Evolutionary conservation across 2,888 invertebrate genomes (phyloP), one percentile per base, ranked within the genome.

Genomic region (Periphyllus acericola): DNA sequence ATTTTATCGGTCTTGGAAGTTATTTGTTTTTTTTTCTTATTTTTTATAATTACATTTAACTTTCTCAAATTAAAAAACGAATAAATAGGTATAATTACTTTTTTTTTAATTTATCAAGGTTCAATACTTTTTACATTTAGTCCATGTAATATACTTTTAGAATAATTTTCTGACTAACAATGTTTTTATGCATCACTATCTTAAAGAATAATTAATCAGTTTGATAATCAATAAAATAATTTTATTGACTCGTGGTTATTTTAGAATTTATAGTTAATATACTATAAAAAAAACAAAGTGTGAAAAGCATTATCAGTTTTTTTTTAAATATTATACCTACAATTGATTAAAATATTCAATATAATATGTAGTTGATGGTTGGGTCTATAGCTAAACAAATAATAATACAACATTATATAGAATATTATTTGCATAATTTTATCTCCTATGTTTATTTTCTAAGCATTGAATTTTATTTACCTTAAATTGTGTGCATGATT

Each of bases 141-240:
- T n/a, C 11, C 9, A 29, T 29, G 4, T 25, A n/a, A n/a, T 68
- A 68, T 68, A 68, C n/a, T 1, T 29, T 11, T 68, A 60, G 60
- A 9, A 60, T 21, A 60, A 60, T 60, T 60, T 25, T 55, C 55
- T 19, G 2, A 17, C 17, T 55, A 11, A 4, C 4, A 55, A 55
- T 55, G 4, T 55, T 9, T 55, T 55, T 25, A 6, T 60, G 25
- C 21, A 60, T 6, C 4, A 60, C 5, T 25, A 21, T 21, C 60
- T 6, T 21, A 60, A 8, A 1, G 25, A 60, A 60, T 60, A 60
- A 25, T 52, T 60, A 60, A 60, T 60, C 19, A 60, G 14, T 75
- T 75, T 75, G 52, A 19, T 76, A 29, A 46, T 75, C 17, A n/a
- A 46, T 75, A 46, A 75, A 75, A 40, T 21, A 74, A 74, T 34